A percentile compares a stretch with the other conserved stretches of the same genome.
Evolutionary conservation across 2,888 invertebrate species (phyloP).

Genomic region (Xestia sexstrigata): DNA sequence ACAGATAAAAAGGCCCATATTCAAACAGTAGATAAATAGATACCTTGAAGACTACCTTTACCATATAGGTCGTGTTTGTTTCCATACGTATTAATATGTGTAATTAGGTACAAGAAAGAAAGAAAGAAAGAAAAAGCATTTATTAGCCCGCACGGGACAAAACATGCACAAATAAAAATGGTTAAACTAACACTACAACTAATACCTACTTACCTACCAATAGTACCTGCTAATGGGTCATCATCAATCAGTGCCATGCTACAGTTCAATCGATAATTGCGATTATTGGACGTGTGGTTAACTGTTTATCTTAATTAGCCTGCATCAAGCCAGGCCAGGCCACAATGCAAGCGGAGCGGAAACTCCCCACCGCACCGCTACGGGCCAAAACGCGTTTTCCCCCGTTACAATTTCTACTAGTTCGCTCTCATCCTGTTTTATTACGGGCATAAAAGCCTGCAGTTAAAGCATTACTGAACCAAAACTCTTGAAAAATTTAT

Average conservation of each 20-base stretch:
- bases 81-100: neutral
- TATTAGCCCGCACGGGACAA: no score
- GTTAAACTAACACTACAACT: no score
- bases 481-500: slow-evolving; percentile 55
- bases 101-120: no score
- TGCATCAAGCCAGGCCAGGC: neutral
- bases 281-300: slow-evolving; percentile 38
- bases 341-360: neutral
- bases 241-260: slow-evolving; percentile 44
- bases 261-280: slow-evolving; percentile 39
- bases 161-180: no score
- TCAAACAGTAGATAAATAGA: neutral
- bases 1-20: neutral
- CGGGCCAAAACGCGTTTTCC: slow-evolving; percentile 1
- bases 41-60: neutral
- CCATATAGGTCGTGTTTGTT: neutral
- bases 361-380: neutral
- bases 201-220: no score
- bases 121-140: no score
- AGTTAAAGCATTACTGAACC: slow-evolving; percentile 43
- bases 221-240: slow-evolving; percentile 27
- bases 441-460: slow-evolving; percentile 48
- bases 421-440: slow-evolving; percentile 43
- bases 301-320: slow-evolving; percentile 50
- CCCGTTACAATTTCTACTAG: slow-evolving; percentile 38